These are phyloP conservation scores for Panonychus citri DNA, from an alignment of 1,140 invertebrate genomes.

Conservation along the genomic window DNA sequence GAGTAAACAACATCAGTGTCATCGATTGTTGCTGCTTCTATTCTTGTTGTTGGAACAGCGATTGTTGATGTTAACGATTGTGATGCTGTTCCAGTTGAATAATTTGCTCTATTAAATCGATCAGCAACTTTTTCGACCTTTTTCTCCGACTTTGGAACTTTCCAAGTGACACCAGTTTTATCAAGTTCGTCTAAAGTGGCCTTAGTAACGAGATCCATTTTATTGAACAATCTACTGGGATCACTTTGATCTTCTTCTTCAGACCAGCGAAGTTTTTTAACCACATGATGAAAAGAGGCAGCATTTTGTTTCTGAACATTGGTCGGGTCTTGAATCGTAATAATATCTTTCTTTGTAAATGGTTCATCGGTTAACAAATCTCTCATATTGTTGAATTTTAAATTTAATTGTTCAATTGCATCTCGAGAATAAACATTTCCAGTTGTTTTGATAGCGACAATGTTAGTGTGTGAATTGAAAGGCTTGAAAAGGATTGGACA, in stretches of 20 bases:
- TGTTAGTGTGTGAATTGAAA: slow-evolving; percentile 86
- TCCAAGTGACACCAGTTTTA: slow-evolving; percentile 37
- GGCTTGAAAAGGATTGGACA: slow-evolving; percentile 45
- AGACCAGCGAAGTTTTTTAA: slow-evolving; percentile 47
- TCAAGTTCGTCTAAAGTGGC: slow-evolving; percentile 8
- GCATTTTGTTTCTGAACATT: slow-evolving; percentile 87
- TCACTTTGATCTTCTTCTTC: slow-evolving; percentile 46
- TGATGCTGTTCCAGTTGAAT: slow-evolving; percentile 84
- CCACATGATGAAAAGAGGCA: slow-evolving; percentile 80
- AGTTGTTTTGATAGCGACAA: slow-evolving; percentile 67
- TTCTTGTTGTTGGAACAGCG: slow-evolving; percentile 57
- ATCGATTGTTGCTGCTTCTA: slow-evolving; percentile 73
- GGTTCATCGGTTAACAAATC: slow-evolving; percentile 76
- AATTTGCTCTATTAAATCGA: slow-evolving; percentile 87
- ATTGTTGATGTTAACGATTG: slow-evolving; percentile 93
- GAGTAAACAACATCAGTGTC: slow-evolving; percentile 74
- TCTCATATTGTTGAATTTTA: slow-evolving; percentile 79
- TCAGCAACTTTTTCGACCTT: slow-evolving; percentile 36
- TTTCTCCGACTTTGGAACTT: not conserved
- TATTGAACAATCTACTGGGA: not conserved
- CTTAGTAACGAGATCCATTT: slow-evolving; percentile 6
- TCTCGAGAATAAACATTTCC: slow-evolving; percentile 93
- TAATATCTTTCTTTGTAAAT: slow-evolving; percentile 74
- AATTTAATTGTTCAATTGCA: slow-evolving; percentile 86
- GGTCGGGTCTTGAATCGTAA: slow-evolving; percentile 48